Evolutionary conservation across 2,888 invertebrate genomes (phyloP).

Genomic region (Cephus pulcher): DNA sequence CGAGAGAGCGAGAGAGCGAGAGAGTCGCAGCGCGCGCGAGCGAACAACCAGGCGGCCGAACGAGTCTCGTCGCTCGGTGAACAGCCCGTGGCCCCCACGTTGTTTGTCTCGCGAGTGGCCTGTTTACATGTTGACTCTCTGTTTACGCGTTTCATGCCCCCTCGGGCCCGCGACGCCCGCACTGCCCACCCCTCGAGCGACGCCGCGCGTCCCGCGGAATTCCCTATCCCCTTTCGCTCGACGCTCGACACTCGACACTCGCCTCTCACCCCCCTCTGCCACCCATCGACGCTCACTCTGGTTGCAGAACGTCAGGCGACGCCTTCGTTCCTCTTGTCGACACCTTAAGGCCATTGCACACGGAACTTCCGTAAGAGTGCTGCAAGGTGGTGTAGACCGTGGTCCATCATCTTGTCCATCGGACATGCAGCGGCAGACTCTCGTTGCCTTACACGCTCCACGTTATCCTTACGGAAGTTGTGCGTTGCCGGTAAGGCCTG

Average conservation of each 20-base stretch:
- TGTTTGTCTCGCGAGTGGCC: slow-evolving; percentile 67
- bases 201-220: slow-evolving; percentile 10
- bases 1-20: background rate
- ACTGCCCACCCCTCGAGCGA: slow-evolving; percentile 27
- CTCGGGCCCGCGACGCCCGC: slow-evolving; percentile 24
- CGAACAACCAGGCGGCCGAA: slow-evolving; percentile 19
- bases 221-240: slow-evolving; percentile 26
- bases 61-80: slow-evolving; percentile 41
- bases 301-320: background rate
- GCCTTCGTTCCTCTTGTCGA: background rate
- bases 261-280: slow-evolving; percentile 10
- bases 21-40: background rate
- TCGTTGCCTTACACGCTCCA: too few relatives aligned
- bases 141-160: slow-evolving; percentile 64
- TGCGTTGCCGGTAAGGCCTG: too few relatives aligned
- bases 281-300: slow-evolving; percentile 3
- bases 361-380: too few relatives aligned
- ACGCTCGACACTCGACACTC: slow-evolving; percentile 25
- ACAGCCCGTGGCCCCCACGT: slow-evolving; percentile 65
- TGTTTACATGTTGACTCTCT: slow-evolving; percentile 67
- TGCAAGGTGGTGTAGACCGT: too few relatives aligned
- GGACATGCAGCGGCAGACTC: too few relatives aligned
- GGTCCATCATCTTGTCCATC: too few relatives aligned
- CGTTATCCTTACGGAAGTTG: too few relatives aligned
- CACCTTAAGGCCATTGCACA: too few relatives aligned